Percentiles rank a stretch among this genome's conserved stretches.
Evolutionary conservation across 2,888 invertebrate genomes (phyloP).

Genomic region (Danaus chrysippus): DNA sequence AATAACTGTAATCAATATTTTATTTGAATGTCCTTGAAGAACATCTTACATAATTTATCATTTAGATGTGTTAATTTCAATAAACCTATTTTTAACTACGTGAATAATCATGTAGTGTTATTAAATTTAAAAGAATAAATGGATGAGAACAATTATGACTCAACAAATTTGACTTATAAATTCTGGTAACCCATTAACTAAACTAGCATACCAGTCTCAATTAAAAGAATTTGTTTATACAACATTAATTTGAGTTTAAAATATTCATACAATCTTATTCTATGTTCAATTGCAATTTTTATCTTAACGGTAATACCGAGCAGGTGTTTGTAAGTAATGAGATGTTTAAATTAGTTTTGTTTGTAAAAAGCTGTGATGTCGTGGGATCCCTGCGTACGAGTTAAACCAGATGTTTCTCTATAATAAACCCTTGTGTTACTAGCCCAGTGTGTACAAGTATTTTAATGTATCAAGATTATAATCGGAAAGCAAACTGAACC

Average conservation of each 20-base stretch:
- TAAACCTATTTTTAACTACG: no score
- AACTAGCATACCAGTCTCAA: slow-evolving; percentile 12
- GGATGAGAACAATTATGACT: slow-evolving; percentile 8
- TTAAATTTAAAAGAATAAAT: no score
- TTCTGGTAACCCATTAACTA: slow-evolving; percentile 18
- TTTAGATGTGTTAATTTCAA: no score
- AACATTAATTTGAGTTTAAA: neutral
- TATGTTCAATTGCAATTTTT: slow-evolving; percentile 9
- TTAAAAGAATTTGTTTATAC: slow-evolving; percentile 1
- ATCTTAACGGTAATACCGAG: slow-evolving; percentile 20
- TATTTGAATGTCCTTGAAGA: no score
- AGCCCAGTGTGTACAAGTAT: slow-evolving; percentile 11
- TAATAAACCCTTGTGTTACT: slow-evolving; percentile 41
- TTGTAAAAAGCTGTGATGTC: slow-evolving; percentile 37
- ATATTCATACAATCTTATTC: slow-evolving; percentile 7
- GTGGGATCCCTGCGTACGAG: slow-evolving; percentile 43
- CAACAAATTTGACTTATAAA: slow-evolving; percentile 27
- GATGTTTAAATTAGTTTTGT: slow-evolving; percentile 28
- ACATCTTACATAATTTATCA: no score
- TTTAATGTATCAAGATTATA: neutral
- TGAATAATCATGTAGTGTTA: no score
- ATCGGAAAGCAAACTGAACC: no score
- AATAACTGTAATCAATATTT: neutral
- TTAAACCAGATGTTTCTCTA: slow-evolving; percentile 47
- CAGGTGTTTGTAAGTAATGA: slow-evolving; percentile 31